Evolutionary conservation across 2,113 vertebrate species (phyloP).

Genomic region (Macquaria ambigua): DNA sequence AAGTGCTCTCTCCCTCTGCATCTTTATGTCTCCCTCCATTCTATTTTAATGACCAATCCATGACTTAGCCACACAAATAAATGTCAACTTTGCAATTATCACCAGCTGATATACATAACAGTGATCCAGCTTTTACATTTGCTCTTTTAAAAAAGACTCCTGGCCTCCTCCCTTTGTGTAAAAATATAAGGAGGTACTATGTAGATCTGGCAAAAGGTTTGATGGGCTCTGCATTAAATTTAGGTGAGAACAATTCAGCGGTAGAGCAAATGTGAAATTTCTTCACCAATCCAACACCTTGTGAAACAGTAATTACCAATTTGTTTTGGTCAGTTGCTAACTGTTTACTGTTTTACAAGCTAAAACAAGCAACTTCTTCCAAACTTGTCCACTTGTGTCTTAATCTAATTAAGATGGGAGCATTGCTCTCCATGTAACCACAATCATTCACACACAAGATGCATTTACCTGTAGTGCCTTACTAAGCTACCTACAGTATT

Average conservation of each 20-base stretch:
- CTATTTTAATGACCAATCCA: not conserved
- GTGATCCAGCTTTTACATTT: not conserved
- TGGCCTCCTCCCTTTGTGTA: no score
- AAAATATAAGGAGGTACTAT: not conserved
- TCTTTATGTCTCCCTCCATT: conserved; percentile 11
- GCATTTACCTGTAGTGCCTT: no score
- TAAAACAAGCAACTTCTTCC: no score
- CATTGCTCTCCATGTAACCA: no score
- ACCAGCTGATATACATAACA: not conserved
- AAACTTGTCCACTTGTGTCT: no score
- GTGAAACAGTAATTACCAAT: not conserved
- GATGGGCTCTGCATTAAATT: not conserved
- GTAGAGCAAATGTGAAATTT: not conserved
- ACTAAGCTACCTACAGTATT: no score
- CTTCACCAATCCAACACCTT: not conserved
- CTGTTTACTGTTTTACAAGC: no score
- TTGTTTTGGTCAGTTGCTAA: no score
- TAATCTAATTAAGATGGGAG: no score
- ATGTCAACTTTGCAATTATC: not conserved
- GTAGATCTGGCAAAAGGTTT: not conserved
- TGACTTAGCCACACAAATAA: not conserved
- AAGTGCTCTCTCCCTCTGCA: not conserved
- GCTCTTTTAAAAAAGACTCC: no score
- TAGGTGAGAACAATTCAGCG: not conserved
- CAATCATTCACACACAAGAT: no score